Conservation (phyloP, 2,888 invertebrate genomes). For the Chesias legatella region DNA sequence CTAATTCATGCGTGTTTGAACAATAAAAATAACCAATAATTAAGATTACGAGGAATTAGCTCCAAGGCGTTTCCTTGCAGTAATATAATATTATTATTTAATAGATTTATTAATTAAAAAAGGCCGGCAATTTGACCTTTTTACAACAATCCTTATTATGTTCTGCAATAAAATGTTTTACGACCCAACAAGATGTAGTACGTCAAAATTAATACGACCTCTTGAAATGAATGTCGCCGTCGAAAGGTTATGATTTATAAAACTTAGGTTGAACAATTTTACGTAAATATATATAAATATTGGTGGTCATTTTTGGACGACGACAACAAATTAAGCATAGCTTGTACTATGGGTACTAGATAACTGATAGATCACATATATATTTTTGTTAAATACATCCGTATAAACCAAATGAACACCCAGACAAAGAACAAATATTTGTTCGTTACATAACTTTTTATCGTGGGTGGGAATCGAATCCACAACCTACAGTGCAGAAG, state of each 20-base stretch:
- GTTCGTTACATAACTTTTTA: too few relatives aligned
- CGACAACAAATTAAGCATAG: too few relatives aligned
- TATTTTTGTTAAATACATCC: too few relatives aligned
- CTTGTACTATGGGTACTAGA: too few relatives aligned
- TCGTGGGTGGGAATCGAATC: too few relatives aligned
- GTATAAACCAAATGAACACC: too few relatives aligned
- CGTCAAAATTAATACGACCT: conserved; percentile 17
- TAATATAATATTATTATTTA: conserved; percentile 41
- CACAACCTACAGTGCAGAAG: too few relatives aligned
- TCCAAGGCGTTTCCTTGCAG: conserved; percentile 57
- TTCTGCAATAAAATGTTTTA: conserved; percentile 42
- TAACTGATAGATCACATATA: too few relatives aligned
- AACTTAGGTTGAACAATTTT: too few relatives aligned
- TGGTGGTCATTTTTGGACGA: too few relatives aligned
- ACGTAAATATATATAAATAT: too few relatives aligned
- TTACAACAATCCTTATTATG: conserved; percentile 34
- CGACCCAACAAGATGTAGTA: conserved; percentile 25
- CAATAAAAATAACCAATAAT: conserved; percentile 20
- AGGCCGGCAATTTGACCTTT: conserved; percentile 49
- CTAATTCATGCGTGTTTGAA: conserved; percentile 17
- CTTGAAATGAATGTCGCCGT: conserved; percentile 33
- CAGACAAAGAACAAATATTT: too few relatives aligned
- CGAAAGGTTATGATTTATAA: not conserved
- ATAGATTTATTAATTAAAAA: conserved; percentile 56
- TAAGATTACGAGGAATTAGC: conserved; percentile 46